A percentile compares a stretch with the other conserved stretches of the same genome.
These are phyloP conservation scores for Auanema freiburgensis DNA, from an alignment of 2,888 invertebrate genomes.

Conservation along the genomic window DNA sequence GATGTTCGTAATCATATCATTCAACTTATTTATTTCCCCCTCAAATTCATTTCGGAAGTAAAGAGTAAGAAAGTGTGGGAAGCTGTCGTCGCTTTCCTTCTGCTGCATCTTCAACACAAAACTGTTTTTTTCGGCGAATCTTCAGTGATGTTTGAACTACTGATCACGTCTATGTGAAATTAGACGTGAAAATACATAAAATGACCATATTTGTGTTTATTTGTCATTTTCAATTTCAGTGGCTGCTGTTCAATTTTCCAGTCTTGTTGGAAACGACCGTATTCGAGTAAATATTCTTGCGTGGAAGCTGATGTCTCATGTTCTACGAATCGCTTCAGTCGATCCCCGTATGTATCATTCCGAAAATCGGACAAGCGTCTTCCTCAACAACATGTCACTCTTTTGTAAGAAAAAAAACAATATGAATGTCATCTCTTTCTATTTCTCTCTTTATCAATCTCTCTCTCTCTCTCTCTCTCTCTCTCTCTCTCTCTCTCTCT, in stretches of 20 bases:
- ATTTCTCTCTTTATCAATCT: too few species aligned
- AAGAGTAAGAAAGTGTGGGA: too few species aligned
- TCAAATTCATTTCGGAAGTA: too few species aligned
- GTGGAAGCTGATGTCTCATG: slow-evolving; percentile 8
- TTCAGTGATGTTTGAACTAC: neutral
- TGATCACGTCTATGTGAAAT: neutral
- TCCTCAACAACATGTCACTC: slow-evolving; percentile 12
- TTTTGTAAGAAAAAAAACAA: neutral
- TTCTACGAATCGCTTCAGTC: slow-evolving; percentile 3
- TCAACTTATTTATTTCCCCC: too few species aligned
- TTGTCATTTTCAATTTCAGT: neutral
- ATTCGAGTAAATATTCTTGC: slow-evolving; percentile 9
- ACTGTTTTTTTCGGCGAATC: neutral
- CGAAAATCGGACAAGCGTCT: slow-evolving; percentile 7
- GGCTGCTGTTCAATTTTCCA: slow-evolving; percentile 1
- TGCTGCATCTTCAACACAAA: too few species aligned
- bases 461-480: neutral
- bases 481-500: neutral
- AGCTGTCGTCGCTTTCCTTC: too few species aligned
- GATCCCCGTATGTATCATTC: slow-evolving; percentile 21
- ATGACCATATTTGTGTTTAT: neutral
- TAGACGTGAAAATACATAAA: neutral
- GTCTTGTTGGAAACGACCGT: neutral
- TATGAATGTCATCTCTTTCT: slow-evolving; percentile 9
- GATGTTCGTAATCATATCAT: too few species aligned